Percentiles rank a stretch among this genome's conserved stretches.
These are phyloP conservation scores for Eurystomus gularis DNA, from an alignment of 2,113 vertebrate species.

Conservation along the genomic window DNA sequence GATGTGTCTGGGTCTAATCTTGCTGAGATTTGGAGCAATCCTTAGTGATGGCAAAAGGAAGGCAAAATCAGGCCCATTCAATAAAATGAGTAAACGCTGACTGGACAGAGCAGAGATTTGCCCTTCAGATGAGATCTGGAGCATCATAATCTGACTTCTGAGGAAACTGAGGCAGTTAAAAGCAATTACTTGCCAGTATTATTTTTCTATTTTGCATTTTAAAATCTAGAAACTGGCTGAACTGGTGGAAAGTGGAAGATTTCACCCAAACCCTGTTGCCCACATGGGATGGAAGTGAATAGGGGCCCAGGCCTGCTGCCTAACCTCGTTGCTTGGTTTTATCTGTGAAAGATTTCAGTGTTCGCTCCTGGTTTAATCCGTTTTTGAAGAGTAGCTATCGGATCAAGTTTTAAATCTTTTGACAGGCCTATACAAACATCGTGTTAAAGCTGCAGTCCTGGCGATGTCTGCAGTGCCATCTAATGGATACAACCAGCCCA, in stretches of 20 bases:
- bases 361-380: neutral
- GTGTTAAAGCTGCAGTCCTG: neutral
- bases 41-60: neutral
- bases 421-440: neutral
- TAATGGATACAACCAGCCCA: neutral
- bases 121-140: neutral
- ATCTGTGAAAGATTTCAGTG: neutral
- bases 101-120: neutral
- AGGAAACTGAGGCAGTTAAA: neutral
- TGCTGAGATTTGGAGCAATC: neutral
- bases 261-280: neutral
- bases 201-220: neutral
- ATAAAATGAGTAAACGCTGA: neutral
- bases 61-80: neutral
- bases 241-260: neutral
- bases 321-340: neutral
- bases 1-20: neutral
- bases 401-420: neutral
- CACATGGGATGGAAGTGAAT: fast-evolving
- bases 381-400: neutral
- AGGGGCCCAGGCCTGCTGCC: neutral
- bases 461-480: conserved; percentile 28
- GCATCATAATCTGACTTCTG: neutral
- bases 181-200: neutral
- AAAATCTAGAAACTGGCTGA: neutral